A percentile compares a stretch with the other conserved stretches of the same genome.
Evolutionary conservation across 2,888 invertebrate species (phyloP).

Genomic region (Rotaria sp.): DNA sequence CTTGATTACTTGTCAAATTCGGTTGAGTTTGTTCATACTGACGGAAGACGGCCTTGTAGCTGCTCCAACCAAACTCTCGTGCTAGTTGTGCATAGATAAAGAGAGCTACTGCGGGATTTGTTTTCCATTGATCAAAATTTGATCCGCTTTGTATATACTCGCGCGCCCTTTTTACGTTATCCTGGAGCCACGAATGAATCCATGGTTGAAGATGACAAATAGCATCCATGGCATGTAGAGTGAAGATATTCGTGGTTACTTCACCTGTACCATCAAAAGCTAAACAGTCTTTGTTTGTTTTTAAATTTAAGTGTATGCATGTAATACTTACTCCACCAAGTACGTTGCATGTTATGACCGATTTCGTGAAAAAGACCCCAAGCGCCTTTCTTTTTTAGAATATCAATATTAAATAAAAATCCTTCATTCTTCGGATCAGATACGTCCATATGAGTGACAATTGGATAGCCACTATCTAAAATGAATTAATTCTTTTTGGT

Average conservation of each 20-base stretch:
- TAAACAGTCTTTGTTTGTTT: too few relatives aligned
- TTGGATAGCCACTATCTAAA: constrained; percentile 37
- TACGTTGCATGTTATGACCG: constrained; percentile 45
- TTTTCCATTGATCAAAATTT: constrained; percentile 42
- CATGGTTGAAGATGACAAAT: constrained; percentile 41
- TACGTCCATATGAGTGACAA: constrained; percentile 39
- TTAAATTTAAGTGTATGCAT: too few relatives aligned
- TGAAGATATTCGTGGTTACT: constrained; percentile 45
- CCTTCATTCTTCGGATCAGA: constrained; percentile 10
- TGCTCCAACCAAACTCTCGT: constrained; percentile 43
- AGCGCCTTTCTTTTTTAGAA: constrained; percentile 38
- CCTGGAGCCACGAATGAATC: constrained; percentile 43
- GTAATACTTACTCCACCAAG: constrained; percentile 42
- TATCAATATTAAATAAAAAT: constrained; percentile 37
- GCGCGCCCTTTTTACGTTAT: constrained; percentile 15
- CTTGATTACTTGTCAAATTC: constrained; percentile 41
- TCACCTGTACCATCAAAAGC: constrained; percentile 43
- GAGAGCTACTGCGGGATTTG: constrained; percentile 42
- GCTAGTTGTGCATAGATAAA: constrained; percentile 44
- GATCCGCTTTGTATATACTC: constrained; percentile 42
- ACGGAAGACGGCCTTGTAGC: constrained; percentile 43
- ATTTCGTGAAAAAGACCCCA: constrained; percentile 46
- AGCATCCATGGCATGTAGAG: constrained; percentile 43
- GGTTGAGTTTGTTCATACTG: constrained; percentile 40
- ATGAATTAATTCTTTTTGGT: background rate